phyloP scores from a whole-genome alignment of 1,140 invertebrate species.

The Pomacea maculata region DNA sequence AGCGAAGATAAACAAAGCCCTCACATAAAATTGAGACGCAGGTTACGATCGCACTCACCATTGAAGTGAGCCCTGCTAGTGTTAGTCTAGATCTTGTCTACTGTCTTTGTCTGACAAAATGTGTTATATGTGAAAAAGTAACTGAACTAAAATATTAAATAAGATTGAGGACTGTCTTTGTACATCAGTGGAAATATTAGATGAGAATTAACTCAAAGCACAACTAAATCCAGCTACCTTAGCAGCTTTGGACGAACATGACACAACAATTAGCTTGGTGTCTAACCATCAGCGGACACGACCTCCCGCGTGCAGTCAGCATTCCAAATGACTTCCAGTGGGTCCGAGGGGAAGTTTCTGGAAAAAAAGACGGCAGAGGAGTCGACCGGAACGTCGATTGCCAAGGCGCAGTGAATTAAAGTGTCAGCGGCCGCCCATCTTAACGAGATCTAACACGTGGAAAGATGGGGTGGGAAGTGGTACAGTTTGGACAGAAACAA shows the following conservation, averaged over 20 bases:
- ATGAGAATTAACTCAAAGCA: conserved; percentile 10
- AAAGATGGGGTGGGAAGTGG: not conserved
- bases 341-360: not conserved
- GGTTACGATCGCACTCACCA: too few relatives aligned
- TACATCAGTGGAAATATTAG: not conserved
- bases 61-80: too few relatives aligned
- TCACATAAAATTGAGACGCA: too few relatives aligned
- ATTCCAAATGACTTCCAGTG: not conserved
- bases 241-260: not conserved
- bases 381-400: not conserved
- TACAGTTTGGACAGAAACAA: not conserved
- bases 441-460: conserved; percentile 13
- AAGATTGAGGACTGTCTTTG: too few relatives aligned
- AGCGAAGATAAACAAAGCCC: too few relatives aligned
- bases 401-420: conserved; percentile 4
- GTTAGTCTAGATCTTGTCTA: too few relatives aligned
- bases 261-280: conserved; percentile 9
- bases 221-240: not conserved
- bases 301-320: conserved; percentile 1
- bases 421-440: conserved; percentile 7
- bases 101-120: too few relatives aligned
- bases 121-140: too few relatives aligned
- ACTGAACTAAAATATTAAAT: too few relatives aligned
- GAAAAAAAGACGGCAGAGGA: not conserved
- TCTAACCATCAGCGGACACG: not conserved